These are phyloP conservation scores for Trichogramma pretiosum DNA, from an alignment of 1,140 invertebrate species.

Conservation along the genomic window DNA sequence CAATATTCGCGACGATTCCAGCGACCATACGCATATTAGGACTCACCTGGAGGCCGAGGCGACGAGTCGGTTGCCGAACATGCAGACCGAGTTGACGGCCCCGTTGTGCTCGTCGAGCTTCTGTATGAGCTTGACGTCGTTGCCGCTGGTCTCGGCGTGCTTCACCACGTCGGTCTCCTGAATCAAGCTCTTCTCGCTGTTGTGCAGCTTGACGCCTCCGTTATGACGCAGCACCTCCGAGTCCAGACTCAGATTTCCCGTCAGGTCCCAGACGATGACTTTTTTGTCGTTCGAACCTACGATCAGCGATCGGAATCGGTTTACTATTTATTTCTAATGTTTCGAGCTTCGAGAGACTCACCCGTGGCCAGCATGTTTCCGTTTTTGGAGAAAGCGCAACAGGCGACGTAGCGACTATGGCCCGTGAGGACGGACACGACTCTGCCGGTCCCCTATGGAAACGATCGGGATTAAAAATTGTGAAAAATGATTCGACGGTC, in stretches of 20 bases:
- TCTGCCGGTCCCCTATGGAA: slow-evolving; percentile 29
- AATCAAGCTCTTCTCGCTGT: slow-evolving; percentile 20
- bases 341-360: slow-evolving; percentile 23
- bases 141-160: slow-evolving; percentile 37
- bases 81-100: slow-evolving; percentile 51
- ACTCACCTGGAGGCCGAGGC: slow-evolving; percentile 51
- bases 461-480: background rate
- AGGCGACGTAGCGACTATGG: slow-evolving; percentile 64
- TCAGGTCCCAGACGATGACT: slow-evolving; percentile 58
- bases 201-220: slow-evolving; percentile 2
- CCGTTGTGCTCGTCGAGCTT: slow-evolving; percentile 46
- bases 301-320: slow-evolving; percentile 5
- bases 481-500: too few relatives aligned
- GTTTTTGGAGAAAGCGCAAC: slow-evolving; percentile 60
- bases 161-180: slow-evolving; percentile 42
- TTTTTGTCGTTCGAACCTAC: slow-evolving; percentile 65
- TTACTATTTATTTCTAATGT: background rate
- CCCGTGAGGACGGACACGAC: slow-evolving; percentile 48
- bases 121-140: slow-evolving; percentile 42
- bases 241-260: slow-evolving; percentile 41
- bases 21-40: too few relatives aligned
- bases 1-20: too few relatives aligned
- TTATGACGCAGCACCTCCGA: slow-evolving; percentile 35
- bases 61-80: slow-evolving; percentile 43
- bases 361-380: slow-evolving; percentile 56